These are phyloP conservation scores for Dermatemys mawii DNA, from an alignment of 2,113 vertebrate species.

Conservation along the genomic window DNA sequence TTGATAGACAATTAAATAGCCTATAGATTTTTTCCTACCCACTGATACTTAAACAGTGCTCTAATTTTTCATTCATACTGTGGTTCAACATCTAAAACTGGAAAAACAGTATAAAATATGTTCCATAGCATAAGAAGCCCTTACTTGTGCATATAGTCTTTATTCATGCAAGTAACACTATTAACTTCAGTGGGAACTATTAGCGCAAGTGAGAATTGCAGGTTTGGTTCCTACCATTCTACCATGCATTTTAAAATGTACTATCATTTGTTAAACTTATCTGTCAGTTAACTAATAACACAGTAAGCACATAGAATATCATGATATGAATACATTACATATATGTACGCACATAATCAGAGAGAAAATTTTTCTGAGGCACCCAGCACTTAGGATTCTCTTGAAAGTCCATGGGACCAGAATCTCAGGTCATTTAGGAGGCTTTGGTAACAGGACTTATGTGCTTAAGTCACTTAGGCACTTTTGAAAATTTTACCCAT, in stretches of 20 bases:
- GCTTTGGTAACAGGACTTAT: background rate
- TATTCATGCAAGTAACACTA: background rate
- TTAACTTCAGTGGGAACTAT: background rate
- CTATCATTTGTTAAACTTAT: background rate
- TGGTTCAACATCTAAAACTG: constrained; percentile 18
- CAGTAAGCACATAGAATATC: background rate
- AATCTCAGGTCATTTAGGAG: background rate
- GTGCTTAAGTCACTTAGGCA: no score
- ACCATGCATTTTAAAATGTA: background rate
- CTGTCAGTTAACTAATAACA: background rate
- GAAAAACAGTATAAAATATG: background rate
- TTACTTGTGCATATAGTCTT: background rate
- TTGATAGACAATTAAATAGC: constrained; percentile 39
- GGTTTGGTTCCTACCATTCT: background rate
- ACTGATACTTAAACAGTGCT: constrained; percentile 12
- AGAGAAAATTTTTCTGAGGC: background rate
- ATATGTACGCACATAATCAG: background rate
- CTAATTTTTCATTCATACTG: constrained; percentile 30
- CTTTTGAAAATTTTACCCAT: background rate
- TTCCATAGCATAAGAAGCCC: constrained; percentile 7
- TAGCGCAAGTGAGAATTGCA: background rate
- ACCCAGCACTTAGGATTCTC: background rate
- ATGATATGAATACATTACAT: background rate
- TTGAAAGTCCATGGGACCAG: background rate
- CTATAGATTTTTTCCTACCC: constrained; percentile 32